These are phyloP conservation scores for Temnothorax curvispinosus DNA, from an alignment of 1,140 invertebrate genomes.

Conservation along the genomic window DNA sequence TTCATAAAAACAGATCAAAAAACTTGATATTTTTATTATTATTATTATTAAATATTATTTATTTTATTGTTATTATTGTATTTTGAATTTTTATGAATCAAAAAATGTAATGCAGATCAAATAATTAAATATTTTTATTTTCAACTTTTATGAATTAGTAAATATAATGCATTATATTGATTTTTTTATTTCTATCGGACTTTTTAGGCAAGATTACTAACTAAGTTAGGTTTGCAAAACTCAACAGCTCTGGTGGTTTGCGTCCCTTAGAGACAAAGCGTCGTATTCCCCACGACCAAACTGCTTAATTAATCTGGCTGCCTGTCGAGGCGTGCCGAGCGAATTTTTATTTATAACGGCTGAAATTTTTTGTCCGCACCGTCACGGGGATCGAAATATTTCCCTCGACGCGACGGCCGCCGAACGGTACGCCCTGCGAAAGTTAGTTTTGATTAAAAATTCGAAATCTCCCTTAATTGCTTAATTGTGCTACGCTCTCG, in stretches of 20 bases:
- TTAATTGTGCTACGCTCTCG: conserved; percentile 24
- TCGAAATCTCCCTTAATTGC: conserved; percentile 68
- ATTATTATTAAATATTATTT: too few relatives aligned
- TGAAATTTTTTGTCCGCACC: conserved; percentile 21
- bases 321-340: conserved; percentile 44
- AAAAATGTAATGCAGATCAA: not conserved
- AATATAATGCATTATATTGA: not conserved
- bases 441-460: conserved; percentile 64
- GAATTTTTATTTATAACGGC: conserved; percentile 54
- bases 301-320: conserved; percentile 55
- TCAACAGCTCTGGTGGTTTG: not conserved
- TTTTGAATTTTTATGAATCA: not conserved
- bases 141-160: not conserved
- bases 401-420: conserved; percentile 2
- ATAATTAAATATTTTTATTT: not conserved
- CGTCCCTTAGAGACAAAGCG: conserved; percentile 26
- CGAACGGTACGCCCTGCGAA: not conserved
- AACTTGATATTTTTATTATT: not conserved
- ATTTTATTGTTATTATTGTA: too few relatives aligned
- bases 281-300: conserved; percentile 35
- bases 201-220: conserved; percentile 20
- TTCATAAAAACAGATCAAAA: not conserved
- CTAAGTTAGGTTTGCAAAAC: not conserved
- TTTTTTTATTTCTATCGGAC: not conserved
- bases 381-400: conserved; percentile 40